Evolutionary conservation across 2,888 invertebrate genomes (phyloP).

Genomic region (Cremastinae sp.): DNA sequence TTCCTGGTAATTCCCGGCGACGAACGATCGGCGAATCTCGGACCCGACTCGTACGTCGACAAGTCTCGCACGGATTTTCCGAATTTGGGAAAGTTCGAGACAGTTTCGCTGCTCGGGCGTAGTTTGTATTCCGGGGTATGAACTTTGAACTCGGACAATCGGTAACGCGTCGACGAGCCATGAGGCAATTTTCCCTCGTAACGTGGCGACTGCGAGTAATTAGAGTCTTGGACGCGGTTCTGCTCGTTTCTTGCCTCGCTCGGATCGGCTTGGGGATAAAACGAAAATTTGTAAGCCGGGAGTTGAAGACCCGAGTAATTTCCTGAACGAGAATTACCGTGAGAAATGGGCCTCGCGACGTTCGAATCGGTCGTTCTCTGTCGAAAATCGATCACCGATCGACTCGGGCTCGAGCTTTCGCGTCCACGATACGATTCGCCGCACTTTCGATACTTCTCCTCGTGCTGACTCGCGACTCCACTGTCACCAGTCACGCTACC

Average conservation of each 20-base stretch:
- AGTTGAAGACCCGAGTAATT: not conserved
- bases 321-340: no score
- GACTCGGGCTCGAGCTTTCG: slow-evolving; percentile 4
- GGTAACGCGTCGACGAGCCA: no score
- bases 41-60: not conserved
- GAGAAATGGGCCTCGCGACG: no score
- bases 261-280: no score
- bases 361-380: no score
- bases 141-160: no score
- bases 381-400: not conserved
- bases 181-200: no score
- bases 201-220: no score
- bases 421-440: not conserved
- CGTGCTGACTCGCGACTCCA: slow-evolving; percentile 71
- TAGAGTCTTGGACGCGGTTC: no score
- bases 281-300: no score
- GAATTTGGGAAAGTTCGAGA: not conserved
- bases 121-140: no score
- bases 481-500: slow-evolving; percentile 70
- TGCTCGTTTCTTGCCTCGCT: no score
- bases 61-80: not conserved
- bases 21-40: not conserved
- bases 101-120: not conserved
- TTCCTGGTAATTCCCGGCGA: not conserved
- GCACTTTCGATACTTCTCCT: slow-evolving; percentile 56